Percentiles rank a stretch among this genome's conserved stretches.
Conservation (phyloP, 2,797 vertebrate species). For the Lepus townsendii region DNA sequence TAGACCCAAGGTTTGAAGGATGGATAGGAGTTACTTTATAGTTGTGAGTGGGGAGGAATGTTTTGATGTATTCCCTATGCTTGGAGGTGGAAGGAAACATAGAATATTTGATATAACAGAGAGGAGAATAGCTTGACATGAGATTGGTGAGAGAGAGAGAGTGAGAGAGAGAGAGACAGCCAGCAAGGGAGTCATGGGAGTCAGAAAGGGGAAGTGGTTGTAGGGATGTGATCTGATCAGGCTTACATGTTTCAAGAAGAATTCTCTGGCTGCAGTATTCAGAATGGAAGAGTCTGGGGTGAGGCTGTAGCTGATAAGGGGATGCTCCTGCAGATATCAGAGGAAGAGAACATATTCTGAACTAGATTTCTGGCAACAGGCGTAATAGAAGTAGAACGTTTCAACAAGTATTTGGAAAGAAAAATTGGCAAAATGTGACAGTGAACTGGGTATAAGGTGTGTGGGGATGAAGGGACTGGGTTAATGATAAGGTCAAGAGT, state of each 20-base stretch:
- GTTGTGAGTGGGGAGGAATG: not conserved
- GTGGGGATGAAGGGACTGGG: not conserved
- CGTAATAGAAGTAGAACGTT: not conserved
- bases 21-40: not conserved
- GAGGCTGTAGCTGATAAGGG: not conserved
- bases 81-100: not conserved
- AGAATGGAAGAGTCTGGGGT: not conserved
- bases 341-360: not conserved
- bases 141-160: not conserved
- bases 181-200: no score
- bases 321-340: not conserved
- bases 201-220: not conserved
- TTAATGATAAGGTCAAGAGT: not conserved
- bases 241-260: not conserved
- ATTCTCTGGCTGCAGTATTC: not conserved
- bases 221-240: not conserved
- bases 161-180: no score
- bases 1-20: slow-evolving; percentile 30
- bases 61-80: not conserved
- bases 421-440: not conserved
- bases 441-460: not conserved
- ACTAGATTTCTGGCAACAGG: not conserved
- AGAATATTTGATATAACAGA: not conserved
- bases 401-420: not conserved
- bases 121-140: not conserved